A percentile compares a stretch with the other conserved stretches of the same genome.
These are phyloP conservation scores for Acanthosepion pharaonis DNA, from an alignment of 2,888 invertebrate genomes.

Conservation along the genomic window DNA sequence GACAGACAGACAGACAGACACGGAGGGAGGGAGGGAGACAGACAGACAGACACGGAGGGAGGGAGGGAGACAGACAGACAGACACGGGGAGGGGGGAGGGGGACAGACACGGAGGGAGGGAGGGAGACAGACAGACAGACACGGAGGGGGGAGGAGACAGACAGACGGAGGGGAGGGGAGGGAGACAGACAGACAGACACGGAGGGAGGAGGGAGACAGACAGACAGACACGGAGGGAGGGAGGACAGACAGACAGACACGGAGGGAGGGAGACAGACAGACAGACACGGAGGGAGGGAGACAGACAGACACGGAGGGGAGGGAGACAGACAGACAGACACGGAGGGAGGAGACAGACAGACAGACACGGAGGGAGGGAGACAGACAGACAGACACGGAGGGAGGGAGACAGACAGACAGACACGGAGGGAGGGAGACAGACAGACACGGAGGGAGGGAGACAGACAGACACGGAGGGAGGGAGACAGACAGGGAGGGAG, in stretches of 20 bases:
- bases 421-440: background rate
- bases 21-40: background rate
- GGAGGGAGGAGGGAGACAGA: background rate
- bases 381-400: background rate
- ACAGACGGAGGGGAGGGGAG: background rate
- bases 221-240: background rate
- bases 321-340: background rate
- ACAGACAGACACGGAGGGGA: no score
- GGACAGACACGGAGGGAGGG: no score
- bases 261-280: background rate
- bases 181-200: background rate
- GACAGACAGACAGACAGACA: background rate
- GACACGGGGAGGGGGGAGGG: fast-evolving
- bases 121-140: background rate
- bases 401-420: background rate
- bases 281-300: no score
- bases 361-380: background rate
- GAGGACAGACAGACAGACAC: background rate
- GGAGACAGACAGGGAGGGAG: background rate
- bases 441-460: background rate
- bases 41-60: background rate
- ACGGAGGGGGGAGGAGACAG: background rate
- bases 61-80: background rate
- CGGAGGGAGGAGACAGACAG: background rate
- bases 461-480: background rate